These are phyloP conservation scores for Bibio marci DNA, from an alignment of 2,888 invertebrate species.

Conservation along the genomic window DNA sequence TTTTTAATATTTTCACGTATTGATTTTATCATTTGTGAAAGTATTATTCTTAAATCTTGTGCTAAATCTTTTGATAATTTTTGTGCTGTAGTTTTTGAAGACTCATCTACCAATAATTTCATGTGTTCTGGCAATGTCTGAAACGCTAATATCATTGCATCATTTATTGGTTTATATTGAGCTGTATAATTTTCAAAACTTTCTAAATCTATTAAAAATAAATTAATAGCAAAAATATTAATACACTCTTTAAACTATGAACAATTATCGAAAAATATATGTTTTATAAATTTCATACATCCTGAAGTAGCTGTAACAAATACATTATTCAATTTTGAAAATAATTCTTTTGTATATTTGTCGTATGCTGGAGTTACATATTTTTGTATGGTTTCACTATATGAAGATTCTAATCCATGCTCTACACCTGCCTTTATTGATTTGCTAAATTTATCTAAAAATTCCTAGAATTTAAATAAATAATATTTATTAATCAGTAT, in stretches of 20 bases:
- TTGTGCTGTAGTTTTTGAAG: slow-evolving; percentile 1
- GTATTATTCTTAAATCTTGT: slow-evolving; percentile 24
- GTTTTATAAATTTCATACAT: slow-evolving; percentile 40
- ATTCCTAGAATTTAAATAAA: slow-evolving; percentile 33
- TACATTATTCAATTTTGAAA: slow-evolving; percentile 73
- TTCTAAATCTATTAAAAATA: slow-evolving; percentile 28
- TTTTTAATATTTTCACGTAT: slow-evolving; percentile 23
- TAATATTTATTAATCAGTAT: slow-evolving; percentile 1
- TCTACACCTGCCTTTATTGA: slow-evolving; percentile 52
- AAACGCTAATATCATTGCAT: slow-evolving; percentile 22
- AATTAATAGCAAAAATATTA: slow-evolving; percentile 8
- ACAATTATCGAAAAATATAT: slow-evolving; percentile 4
- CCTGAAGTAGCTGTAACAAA: slow-evolving; percentile 81
- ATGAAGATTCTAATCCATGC: slow-evolving; percentile 55
- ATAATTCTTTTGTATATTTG: slow-evolving; percentile 69
- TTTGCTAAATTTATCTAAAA: slow-evolving; percentile 56
- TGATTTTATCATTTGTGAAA: slow-evolving; percentile 21
- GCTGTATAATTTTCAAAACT: slow-evolving; percentile 32
- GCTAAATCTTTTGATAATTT: slow-evolving; percentile 23
- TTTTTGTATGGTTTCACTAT: slow-evolving; percentile 59
- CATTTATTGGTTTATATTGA: slow-evolving; percentile 27
- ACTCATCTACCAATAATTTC: slow-evolving; percentile 2
- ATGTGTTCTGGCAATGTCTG: slow-evolving; percentile 19
- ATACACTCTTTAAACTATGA: background rate
- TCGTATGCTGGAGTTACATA: slow-evolving; percentile 75